Conservation (phyloP, 2,113 vertebrate genomes). For the Hemiscyllium ocellatum region DNA sequence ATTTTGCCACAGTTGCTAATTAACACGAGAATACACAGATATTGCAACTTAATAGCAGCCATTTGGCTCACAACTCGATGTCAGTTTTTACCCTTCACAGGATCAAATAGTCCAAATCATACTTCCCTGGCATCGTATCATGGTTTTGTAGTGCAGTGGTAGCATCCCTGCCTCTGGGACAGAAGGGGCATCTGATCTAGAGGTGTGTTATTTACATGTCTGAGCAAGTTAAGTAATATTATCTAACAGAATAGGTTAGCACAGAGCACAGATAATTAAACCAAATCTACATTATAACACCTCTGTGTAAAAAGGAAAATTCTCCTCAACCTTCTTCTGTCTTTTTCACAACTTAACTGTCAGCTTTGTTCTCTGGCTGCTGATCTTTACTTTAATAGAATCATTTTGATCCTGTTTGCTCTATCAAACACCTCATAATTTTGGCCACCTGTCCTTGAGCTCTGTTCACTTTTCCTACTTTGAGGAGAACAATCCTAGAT, state of each 20-base stretch:
- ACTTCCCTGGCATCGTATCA: neutral
- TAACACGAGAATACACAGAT: neutral
- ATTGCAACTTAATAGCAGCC: neutral
- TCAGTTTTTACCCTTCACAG: neutral
- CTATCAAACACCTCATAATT: neutral
- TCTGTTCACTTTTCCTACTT: neutral
- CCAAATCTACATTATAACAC: neutral
- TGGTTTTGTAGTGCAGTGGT: no score
- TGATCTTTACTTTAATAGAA: neutral
- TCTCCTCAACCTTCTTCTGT: neutral
- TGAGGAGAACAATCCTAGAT: neutral
- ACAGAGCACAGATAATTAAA: no score
- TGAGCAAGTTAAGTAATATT: no score
- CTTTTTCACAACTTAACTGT: neutral
- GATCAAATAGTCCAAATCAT: neutral
- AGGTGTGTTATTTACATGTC: no score
- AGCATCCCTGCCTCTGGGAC: no score
- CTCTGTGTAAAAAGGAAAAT: neutral
- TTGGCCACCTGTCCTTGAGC: neutral
- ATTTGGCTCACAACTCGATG: neutral
- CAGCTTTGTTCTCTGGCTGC: neutral
- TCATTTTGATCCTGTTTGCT: neutral
- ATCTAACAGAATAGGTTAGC: no score
- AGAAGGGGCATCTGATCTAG: no score
- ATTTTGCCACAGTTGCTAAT: neutral